phyloP scores from a whole-genome alignment of 2,888 invertebrate species.

The Drosophila atroscutellata region DNA sequence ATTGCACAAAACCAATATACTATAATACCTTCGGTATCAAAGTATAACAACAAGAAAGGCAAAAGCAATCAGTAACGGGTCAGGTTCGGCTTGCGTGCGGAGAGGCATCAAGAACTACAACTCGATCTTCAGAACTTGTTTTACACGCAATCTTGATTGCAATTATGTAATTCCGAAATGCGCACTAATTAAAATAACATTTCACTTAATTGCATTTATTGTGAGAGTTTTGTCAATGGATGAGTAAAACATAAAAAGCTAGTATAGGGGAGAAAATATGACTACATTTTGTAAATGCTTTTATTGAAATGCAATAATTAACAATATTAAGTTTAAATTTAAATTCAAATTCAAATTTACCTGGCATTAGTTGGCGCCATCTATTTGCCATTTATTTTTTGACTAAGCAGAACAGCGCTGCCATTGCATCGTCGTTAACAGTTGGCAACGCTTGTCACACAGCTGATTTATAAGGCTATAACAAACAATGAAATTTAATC shows the following conservation, averaged over 20 bases:
- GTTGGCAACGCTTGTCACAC: slow-evolving; percentile 15
- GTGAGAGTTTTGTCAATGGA: slow-evolving; percentile 3
- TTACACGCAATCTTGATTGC: slow-evolving; percentile 75
- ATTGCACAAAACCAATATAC: too few species aligned
- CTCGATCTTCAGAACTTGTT: slow-evolving; percentile 73
- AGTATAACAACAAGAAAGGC: slow-evolving; percentile 5
- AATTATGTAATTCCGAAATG: slow-evolving; percentile 78
- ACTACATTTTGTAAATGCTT: not conserved
- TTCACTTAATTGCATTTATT: slow-evolving; percentile 66
- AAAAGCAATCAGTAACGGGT: slow-evolving; percentile 30
- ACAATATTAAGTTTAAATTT: not conserved
- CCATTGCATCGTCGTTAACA: slow-evolving; percentile 6
- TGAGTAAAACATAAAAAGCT: not conserved
- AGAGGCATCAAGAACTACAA: slow-evolving; percentile 50
- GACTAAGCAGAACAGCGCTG: not conserved
- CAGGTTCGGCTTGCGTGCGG: slow-evolving; percentile 59
- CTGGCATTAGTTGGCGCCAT: slow-evolving; percentile 10
- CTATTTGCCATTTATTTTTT: not conserved
- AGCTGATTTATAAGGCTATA: slow-evolving; percentile 23
- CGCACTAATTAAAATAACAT: slow-evolving; percentile 75
- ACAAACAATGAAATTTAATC: slow-evolving; percentile 9
- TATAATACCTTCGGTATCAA: too few species aligned
- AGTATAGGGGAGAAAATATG: not conserved
- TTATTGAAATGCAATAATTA: not conserved
- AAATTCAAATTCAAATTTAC: slow-evolving; percentile 29